A percentile compares a stretch with the other conserved stretches of the same genome.
Evolutionary conservation across 2,888 invertebrate genomes (phyloP).

Genomic region (Dryadula phaetusa): DNA sequence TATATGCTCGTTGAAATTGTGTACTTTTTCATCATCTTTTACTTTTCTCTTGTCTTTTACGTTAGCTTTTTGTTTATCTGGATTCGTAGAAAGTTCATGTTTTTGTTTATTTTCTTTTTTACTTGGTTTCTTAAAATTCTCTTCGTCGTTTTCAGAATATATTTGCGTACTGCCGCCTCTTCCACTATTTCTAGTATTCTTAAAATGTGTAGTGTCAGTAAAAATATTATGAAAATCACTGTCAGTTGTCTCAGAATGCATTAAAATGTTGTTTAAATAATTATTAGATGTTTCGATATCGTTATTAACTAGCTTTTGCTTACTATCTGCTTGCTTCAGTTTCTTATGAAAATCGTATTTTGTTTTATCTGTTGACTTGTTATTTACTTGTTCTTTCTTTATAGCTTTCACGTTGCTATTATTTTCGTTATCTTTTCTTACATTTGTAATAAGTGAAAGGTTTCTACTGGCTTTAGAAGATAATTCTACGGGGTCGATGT

Average conservation of each 20-base stretch:
- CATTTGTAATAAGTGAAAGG: conserved; percentile 1
- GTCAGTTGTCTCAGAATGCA: not conserved
- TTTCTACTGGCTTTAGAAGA: not conserved
- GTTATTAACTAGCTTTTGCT: not conserved
- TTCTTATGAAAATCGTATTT: not conserved
- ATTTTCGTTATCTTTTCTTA: conserved; percentile 8
- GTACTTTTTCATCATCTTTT: conserved; percentile 53
- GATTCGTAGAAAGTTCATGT: not conserved
- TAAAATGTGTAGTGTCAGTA: not conserved
- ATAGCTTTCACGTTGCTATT: not conserved
- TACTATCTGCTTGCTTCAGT: not conserved
- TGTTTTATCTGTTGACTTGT: not conserved
- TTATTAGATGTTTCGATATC: not conserved
- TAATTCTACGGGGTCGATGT: not conserved
- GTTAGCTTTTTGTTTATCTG: not conserved
- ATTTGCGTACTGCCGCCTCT: not conserved
- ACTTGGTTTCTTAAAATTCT: conserved; percentile 13
- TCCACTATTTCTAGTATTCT: conserved; percentile 31
- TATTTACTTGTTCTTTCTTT: not conserved
- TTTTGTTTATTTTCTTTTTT: conserved; percentile 16
- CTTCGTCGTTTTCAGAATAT: conserved; percentile 9
- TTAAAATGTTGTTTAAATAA: too few species aligned
- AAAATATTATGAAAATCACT: not conserved
- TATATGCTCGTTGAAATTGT: conserved; percentile 55
- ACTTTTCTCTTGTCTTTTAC: conserved; percentile 40